Percentiles rank a stretch among this genome's conserved stretches.
Conservation (phyloP, 2,113 vertebrate species). For the Rhineura floridana region DNA sequence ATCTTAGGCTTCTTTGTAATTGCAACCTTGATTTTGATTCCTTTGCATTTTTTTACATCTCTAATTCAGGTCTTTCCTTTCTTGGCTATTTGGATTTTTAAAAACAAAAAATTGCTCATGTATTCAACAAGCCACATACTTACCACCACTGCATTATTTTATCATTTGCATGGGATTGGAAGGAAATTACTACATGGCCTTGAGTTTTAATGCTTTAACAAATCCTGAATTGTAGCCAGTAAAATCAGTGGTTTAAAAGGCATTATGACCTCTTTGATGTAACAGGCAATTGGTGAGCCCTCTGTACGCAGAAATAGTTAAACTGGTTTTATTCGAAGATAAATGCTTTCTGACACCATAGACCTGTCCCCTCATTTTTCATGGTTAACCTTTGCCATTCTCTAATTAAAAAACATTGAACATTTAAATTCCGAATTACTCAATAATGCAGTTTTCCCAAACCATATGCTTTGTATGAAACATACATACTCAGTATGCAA, state of each 20-base stretch:
- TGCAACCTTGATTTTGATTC: background rate
- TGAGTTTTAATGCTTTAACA: background rate
- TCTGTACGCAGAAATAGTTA: background rate
- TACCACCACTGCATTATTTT: background rate
- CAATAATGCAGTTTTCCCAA: background rate
- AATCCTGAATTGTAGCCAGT: background rate
- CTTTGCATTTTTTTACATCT: background rate
- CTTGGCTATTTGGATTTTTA: background rate
- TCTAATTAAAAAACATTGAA: background rate
- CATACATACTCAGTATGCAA: background rate
- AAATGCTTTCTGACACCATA: background rate
- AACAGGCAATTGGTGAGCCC: background rate
- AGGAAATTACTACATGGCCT: background rate
- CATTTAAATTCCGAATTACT: background rate
- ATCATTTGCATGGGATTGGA: background rate
- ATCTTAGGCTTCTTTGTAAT: background rate
- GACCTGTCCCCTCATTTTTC: background rate
- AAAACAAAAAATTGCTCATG: background rate
- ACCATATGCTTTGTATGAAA: background rate
- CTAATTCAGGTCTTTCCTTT: background rate
- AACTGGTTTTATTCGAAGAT: background rate
- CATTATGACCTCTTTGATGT: background rate
- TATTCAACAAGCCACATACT: background rate
- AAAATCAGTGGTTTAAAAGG: background rate
- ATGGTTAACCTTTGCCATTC: background rate